These are phyloP conservation scores for Piezodorus guildinii DNA, from an alignment of 1,140 invertebrate genomes.

Conservation along the genomic window DNA sequence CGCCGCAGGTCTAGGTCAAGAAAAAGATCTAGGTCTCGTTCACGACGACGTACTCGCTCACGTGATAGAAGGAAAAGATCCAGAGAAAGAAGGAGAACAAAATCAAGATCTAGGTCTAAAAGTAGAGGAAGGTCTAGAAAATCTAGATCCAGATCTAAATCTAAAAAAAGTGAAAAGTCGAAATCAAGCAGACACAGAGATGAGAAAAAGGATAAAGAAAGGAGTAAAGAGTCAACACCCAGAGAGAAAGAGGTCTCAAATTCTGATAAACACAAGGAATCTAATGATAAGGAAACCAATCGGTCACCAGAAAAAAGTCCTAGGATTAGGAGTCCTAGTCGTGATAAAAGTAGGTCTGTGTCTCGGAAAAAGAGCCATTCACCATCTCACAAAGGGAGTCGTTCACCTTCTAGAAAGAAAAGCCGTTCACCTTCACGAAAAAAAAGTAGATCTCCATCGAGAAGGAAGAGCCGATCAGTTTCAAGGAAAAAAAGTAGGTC, in stretches of 20 bases:
- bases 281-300: constrained; percentile 14
- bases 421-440: constrained; percentile 17
- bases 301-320: constrained; percentile 4
- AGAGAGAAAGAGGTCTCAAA: constrained; percentile 32
- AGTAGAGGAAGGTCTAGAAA: constrained; percentile 34
- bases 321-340: background rate
- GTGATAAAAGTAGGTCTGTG: constrained; percentile 17
- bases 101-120: constrained; percentile 45
- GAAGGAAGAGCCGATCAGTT: constrained; percentile 21
- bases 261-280: constrained; percentile 31
- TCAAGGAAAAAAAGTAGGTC: constrained; percentile 21
- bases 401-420: constrained; percentile 16
- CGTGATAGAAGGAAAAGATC: constrained; percentile 38
- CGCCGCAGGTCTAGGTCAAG: constrained; percentile 51
- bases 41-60: constrained; percentile 31
- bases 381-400: constrained; percentile 16
- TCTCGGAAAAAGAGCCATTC: constrained; percentile 20
- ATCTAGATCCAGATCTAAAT: constrained; percentile 30
- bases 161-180: constrained; percentile 33
- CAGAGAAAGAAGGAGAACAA: constrained; percentile 39
- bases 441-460: constrained; percentile 18
- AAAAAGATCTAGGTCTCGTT: constrained; percentile 35
- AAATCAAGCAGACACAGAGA: constrained; percentile 36
- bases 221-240: constrained; percentile 28
- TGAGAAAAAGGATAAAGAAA: constrained; percentile 33